phyloP scores from a whole-genome alignment of 2,113 vertebrate genomes.

The Onychostruthus taczanowskii region DNA sequence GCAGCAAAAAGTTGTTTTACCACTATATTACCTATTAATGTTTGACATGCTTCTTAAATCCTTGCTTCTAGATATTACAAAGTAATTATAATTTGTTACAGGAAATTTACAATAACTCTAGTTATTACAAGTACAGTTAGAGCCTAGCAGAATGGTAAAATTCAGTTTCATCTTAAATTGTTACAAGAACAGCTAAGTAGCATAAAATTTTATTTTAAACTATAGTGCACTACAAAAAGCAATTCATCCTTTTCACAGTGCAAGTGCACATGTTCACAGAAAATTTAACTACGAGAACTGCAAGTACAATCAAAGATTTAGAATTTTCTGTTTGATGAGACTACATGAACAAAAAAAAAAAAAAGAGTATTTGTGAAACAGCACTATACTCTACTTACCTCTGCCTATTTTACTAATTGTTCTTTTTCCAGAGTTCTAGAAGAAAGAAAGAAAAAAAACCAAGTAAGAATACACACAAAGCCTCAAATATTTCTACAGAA shows the following conservation, averaged over 20 bases:
- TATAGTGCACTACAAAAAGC: not conserved
- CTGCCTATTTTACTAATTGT: constrained; percentile 30
- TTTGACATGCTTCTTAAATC: not conserved
- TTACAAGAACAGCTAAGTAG: not conserved
- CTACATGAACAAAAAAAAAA: not conserved
- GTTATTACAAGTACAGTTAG: not conserved
- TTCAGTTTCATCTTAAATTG: not conserved
- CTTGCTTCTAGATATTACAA: not conserved
- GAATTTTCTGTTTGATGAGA: not conserved
- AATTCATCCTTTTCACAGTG: not conserved
- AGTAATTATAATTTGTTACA: not conserved
- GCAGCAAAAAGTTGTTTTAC: not conserved
- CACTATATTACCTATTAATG: not conserved
- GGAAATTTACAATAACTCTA: not conserved
- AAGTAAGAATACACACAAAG: not conserved
- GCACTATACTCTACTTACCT: constrained; percentile 54
- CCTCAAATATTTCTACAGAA: not conserved
- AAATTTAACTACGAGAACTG: not conserved
- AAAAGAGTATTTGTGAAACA: not conserved
- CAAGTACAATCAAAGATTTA: not conserved
- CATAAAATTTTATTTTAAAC: not conserved
- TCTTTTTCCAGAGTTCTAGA: constrained; percentile 64
- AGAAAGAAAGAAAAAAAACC: not conserved
- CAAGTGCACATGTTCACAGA: not conserved
- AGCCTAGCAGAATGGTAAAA: not conserved